Evolutionary conservation across 1,140 invertebrate genomes (phyloP).

Genomic region (Sinella curviseta): DNA sequence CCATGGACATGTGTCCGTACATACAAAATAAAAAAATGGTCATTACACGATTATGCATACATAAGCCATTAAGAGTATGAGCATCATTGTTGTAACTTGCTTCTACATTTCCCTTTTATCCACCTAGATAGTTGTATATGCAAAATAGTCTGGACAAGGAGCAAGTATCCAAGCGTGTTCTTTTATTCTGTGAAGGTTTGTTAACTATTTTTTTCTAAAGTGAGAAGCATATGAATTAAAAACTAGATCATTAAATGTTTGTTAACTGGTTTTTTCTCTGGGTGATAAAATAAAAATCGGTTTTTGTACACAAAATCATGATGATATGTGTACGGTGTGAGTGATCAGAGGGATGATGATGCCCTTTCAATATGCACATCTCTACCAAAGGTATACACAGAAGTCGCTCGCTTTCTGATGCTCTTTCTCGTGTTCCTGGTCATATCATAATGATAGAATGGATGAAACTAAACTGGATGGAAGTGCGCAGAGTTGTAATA

Average conservation of each 20-base stretch:
- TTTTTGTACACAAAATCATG: not conserved
- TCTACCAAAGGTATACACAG: no score
- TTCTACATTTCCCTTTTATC: no score
- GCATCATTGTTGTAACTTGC: not conserved
- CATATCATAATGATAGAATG: no score
- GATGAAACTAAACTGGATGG: no score
- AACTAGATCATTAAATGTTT: conserved; percentile 24
- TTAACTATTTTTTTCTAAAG: no score
- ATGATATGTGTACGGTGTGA: not conserved
- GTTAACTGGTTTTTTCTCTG: conserved; percentile 3
- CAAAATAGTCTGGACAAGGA: not conserved
- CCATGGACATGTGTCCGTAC: no score
- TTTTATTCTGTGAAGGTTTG: no score
- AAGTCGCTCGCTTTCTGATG: not conserved
- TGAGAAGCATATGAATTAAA: not conserved
- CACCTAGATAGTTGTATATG: not conserved
- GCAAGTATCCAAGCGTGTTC: no score
- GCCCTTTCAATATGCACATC: not conserved
- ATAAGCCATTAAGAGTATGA: not conserved
- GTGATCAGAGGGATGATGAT: not conserved
- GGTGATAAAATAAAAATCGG: conserved; percentile 3
- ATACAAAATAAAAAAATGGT: no score
- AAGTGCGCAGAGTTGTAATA: not conserved
- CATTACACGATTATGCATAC: no score
- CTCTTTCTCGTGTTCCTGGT: no score